A percentile compares a stretch with the other conserved stretches of the same genome.
Evolutionary conservation across 2,797 vertebrate genomes (phyloP).

Genomic region (Halcyon chelicuti): DNA sequence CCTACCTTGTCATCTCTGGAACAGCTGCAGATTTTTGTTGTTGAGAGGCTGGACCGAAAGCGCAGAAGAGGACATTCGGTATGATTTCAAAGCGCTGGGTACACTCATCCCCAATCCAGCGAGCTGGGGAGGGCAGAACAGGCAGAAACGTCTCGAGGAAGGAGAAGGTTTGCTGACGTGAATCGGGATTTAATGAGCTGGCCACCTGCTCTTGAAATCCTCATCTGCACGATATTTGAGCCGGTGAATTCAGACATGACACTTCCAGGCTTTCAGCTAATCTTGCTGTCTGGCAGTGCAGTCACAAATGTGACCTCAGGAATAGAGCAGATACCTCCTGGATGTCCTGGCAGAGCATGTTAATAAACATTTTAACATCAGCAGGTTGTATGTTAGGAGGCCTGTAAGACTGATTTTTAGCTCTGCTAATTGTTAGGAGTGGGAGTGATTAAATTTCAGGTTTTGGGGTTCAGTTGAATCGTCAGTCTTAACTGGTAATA

Average conservation of each 20-base stretch:
- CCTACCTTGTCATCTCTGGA: not conserved
- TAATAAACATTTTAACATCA: conserved; percentile 1
- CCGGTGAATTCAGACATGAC: conserved; percentile 39
- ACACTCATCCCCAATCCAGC: not conserved
- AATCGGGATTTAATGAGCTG: conserved; percentile 73
- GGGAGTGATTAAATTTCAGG: not conserved
- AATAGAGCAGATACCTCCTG: not conserved
- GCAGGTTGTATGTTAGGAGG: not conserved
- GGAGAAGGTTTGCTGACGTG: conserved; percentile 15
- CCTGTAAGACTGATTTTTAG: not conserved
- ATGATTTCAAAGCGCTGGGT: not conserved
- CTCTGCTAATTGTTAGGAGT: not conserved
- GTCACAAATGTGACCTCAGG: conserved; percentile 43
- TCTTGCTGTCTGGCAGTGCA: conserved; percentile 24
- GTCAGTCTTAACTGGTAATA: not conserved
- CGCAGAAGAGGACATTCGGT: not conserved
- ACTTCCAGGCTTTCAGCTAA: conserved; percentile 41
- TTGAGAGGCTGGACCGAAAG: not conserved
- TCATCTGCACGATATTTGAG: conserved; percentile 46
- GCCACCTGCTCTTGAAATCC: conserved; percentile 79
- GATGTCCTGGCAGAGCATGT: not conserved
- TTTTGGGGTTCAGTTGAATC: not conserved
- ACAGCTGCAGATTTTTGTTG: conserved; percentile 57
- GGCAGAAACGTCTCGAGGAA: not conserved
- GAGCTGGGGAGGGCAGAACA: not conserved